Conservation (phyloP, 1,140 invertebrate species). For the Coelopa frigida region DNA sequence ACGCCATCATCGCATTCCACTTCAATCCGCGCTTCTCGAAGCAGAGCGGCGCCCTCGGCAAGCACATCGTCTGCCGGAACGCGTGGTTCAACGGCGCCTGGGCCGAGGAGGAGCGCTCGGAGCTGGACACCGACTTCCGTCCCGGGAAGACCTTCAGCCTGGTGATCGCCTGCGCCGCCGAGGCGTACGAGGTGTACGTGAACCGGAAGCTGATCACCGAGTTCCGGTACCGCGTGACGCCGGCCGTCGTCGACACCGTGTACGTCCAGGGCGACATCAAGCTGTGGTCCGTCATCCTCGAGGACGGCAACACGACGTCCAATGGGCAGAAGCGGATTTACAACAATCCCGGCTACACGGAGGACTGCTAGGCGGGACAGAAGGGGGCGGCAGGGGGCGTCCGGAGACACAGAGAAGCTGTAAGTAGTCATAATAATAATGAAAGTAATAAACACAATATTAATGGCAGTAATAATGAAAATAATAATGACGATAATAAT, state of each 20-base stretch:
- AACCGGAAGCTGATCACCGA: slow-evolving; percentile 44
- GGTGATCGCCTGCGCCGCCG: slow-evolving; percentile 35
- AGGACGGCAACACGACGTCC: slow-evolving; percentile 24
- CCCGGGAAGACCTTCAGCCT: slow-evolving; percentile 45
- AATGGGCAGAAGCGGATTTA: slow-evolving; percentile 31
- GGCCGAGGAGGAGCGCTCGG: slow-evolving; percentile 46
- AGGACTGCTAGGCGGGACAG: too few species aligned
- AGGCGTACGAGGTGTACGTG: slow-evolving; percentile 45
- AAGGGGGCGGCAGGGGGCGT: too few species aligned
- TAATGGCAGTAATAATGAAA: too few species aligned
- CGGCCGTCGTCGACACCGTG: slow-evolving; percentile 42
- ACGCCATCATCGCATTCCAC: slow-evolving; percentile 56
- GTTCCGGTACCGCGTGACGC: slow-evolving; percentile 36
- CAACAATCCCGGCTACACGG: too few species aligned
- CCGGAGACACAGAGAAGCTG: too few species aligned
- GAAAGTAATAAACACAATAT: too few species aligned
- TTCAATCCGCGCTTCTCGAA: slow-evolving; percentile 57
- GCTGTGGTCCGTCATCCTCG: slow-evolving; percentile 33
- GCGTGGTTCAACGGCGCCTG: slow-evolving; percentile 47
- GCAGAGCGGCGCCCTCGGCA: slow-evolving; percentile 30
- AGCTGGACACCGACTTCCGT: slow-evolving; percentile 45
- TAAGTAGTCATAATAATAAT: too few species aligned
- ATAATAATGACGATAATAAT: too few species aligned
- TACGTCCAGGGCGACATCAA: slow-evolving; percentile 48
- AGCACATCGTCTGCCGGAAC: slow-evolving; percentile 47